Conservation (phyloP, 2,888 invertebrate species). For the Rhagonycha fulva region DNA sequence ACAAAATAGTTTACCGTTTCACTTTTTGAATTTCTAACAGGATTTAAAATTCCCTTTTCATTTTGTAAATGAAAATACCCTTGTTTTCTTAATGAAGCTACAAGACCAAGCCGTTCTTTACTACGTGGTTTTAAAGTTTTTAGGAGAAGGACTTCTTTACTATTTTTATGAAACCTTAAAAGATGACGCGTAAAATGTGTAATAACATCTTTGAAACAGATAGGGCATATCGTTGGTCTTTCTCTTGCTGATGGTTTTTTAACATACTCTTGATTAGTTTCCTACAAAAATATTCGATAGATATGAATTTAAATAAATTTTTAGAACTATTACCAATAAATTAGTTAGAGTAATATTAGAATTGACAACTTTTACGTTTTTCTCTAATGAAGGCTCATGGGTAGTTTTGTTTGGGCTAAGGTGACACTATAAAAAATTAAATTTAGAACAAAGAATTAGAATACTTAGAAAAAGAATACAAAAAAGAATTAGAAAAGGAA, state of each 20-base stretch:
- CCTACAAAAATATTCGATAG: not conserved
- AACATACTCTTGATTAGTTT: not conserved
- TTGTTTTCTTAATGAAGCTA: slow-evolving; percentile 22
- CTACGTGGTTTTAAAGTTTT: slow-evolving; percentile 14
- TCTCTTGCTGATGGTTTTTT: slow-evolving; percentile 14
- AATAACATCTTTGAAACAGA: slow-evolving; percentile 19
- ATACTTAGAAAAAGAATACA: not conserved
- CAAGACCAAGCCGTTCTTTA: slow-evolving; percentile 11
- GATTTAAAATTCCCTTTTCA: slow-evolving; percentile 16
- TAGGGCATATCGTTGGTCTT: slow-evolving; percentile 21
- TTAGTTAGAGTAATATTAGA: not conserved
- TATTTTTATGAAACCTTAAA: slow-evolving; percentile 13
- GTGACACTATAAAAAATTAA: not conserved
- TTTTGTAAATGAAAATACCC: slow-evolving; percentile 23
- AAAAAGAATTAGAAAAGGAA: not conserved
- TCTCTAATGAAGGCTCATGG: not conserved
- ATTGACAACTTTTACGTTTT: not conserved
- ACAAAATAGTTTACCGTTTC: slow-evolving; percentile 12
- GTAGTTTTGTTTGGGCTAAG: not conserved
- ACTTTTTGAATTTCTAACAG: slow-evolving; percentile 18
- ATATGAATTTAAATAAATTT: not conserved
- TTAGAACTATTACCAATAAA: not conserved
- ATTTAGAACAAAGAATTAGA: not conserved
- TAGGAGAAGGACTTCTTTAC: slow-evolving; percentile 13
- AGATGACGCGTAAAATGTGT: slow-evolving; percentile 25